Evolutionary conservation across 1,140 invertebrate species (phyloP), one percentile per base, ranked within the genome.

Genomic region (Drosophila erecta): DNA sequence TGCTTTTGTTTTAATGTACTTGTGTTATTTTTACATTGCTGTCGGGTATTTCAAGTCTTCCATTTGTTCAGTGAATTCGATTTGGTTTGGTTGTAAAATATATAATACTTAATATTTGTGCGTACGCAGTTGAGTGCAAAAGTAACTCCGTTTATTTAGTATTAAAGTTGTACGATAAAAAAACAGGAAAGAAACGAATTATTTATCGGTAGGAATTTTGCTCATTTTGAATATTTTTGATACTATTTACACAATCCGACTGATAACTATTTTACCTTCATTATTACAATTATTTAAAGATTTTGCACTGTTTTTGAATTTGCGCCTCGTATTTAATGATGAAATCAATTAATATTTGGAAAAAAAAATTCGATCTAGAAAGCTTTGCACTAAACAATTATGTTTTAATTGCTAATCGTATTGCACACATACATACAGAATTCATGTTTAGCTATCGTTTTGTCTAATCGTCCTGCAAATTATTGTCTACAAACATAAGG

Each of bases 401-500:
- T 47, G 38, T 76, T 75, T 51, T 24, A 59, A 70, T 56, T 75
- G 44, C 33, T 49, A 50, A 11, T 51, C 41, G 57, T 65, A 46
- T 51, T 55, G 54, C 65, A 59, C 77, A 79, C 40, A 53, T 15
- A 73, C 55, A 53, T 56, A 30, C 51, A 37, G 27, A 80, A 79
- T 49, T 76, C 38, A 64, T 57, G 64, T 79, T 81, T 76, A 84
- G 54, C 81, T 85, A 81, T 67, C 40, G 20, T 64, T 79, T 76
- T 46, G 12, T 53, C 83, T 86, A 86, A 76, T 67, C 71, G 15
- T 69, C 22, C 57, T 76, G 66, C 66, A 83, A 87, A 89, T 89
- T 87, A 87, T 89, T 87, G 83, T 87, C 83, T 87, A 87, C 84
- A 83, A 89, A 87, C 79, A 83, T 87, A 85, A 58, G 50, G 27